phyloP scores from a whole-genome alignment of 2,113 vertebrate species.

The Campylomormyrus tamandua region DNA sequence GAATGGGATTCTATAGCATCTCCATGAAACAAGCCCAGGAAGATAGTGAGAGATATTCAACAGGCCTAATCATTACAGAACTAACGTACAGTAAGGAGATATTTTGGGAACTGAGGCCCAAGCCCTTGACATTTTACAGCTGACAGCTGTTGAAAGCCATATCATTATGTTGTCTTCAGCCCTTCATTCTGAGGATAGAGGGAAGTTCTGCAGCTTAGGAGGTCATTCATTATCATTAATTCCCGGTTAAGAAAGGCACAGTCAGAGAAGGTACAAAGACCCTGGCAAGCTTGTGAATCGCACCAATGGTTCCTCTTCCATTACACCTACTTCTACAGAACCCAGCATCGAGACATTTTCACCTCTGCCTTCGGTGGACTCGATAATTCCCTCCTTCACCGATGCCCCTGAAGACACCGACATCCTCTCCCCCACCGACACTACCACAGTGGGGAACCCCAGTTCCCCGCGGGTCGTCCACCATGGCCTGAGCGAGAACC shows the following conservation, averaged over 20 bases:
- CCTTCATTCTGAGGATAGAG: not conserved
- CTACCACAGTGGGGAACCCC: slow-evolving; percentile 67
- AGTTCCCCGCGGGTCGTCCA: slow-evolving; percentile 73
- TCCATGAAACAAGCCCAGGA: not conserved
- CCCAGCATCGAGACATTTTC: slow-evolving; percentile 41
- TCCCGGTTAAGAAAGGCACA: not conserved
- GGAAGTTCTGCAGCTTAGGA: not conserved
- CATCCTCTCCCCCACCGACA: slow-evolving; percentile 42
- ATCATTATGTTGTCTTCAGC: not conserved
- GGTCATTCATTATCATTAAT: not conserved
- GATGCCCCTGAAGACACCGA: slow-evolving; percentile 38
- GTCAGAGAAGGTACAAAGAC: not conserved
- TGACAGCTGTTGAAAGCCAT: not conserved
- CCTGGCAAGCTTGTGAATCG: not conserved
- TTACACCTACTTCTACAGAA: slow-evolving; percentile 39
- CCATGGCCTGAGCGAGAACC: slow-evolving; percentile 74
- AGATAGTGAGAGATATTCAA: not conserved
- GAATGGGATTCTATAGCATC: not conserved
- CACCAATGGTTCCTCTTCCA: slow-evolving; percentile 1
- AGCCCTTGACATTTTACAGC: not conserved
- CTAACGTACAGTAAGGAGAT: not conserved
- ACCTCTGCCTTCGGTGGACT: slow-evolving; percentile 31
- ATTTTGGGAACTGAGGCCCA: not conserved
- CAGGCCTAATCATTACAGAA: not conserved
- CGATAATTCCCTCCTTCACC: slow-evolving; percentile 31